Evolutionary conservation across 2,797 vertebrate genomes (phyloP), one percentile per base, ranked within the genome.

Genomic region (Halcyon leucocephala): DNA sequence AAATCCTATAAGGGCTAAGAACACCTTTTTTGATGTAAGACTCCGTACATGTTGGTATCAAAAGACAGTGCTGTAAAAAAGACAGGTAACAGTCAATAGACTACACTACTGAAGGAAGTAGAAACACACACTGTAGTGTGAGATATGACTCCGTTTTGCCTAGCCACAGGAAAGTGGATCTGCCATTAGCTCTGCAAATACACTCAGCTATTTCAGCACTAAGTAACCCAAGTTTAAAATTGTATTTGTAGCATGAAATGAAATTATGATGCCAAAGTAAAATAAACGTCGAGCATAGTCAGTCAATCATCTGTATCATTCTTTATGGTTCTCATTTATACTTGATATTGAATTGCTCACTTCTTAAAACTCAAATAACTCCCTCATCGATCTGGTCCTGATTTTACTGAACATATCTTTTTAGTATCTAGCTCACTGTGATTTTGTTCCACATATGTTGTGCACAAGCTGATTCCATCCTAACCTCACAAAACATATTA

Each of bases 401-500:
- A 95, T 97, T 97, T 97, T 85, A 84, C 89, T 57, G 58, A 97
- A 95, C 60, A 39, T 95, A 95, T 96, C 95, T 97, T 97, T 97
- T 97, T 91, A 95, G 87, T 94, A 96, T 93, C 96, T 96, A 97
- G 97, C 97, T 96, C 93, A 92, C 82, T 86, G 83, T 81, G 95
- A 97, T 97, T 98, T 97, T 97, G 95, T 96, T 95, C 96, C 94
- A 95, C 92, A 92, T 98, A 96, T 95, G 95, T 98, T 98, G 97
- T 97, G 94, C 96, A 84, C 98, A 97, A 96, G 97, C 95, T 97
- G 98, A 98, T 98, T 98, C 98, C 98, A 95, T 97, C 97, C 97
- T 97, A 96, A 96, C 95, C 97, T 98, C 97, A 98, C 97, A 98
- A 98, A 98, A 98, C 98, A 98, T 98, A 98, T 98, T 98, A 98